Percentiles rank a stretch among this genome's conserved stretches.
These are phyloP conservation scores for Zootermopsis nevadensis DNA, from an alignment of 2,888 invertebrate genomes.

Conservation along the genomic window DNA sequence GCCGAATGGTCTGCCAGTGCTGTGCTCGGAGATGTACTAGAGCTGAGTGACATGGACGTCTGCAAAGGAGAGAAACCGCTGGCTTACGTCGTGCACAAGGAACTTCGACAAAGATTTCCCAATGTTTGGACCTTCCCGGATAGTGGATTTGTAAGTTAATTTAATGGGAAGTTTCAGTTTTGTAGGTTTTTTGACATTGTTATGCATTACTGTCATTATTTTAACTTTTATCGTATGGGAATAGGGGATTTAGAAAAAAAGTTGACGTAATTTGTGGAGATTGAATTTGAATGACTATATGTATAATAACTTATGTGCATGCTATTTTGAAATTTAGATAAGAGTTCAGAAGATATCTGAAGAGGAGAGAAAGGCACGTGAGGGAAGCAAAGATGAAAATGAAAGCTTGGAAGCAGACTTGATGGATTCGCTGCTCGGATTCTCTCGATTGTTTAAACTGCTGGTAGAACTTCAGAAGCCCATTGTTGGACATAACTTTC, in stretches of 20 bases:
- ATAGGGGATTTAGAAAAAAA: too few relatives aligned
- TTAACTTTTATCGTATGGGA: too few relatives aligned
- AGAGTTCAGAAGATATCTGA: conserved; percentile 60
- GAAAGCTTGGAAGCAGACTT: conserved; percentile 65
- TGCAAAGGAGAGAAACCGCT: conserved; percentile 58
- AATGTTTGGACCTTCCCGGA: conserved; percentile 61
- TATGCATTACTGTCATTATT: neutral
- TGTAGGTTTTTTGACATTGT: neutral
- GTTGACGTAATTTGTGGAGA: too few relatives aligned
- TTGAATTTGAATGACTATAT: too few relatives aligned
- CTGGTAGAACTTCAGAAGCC: conserved; percentile 74
- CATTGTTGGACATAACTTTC: conserved; percentile 80
- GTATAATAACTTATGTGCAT: too few relatives aligned
- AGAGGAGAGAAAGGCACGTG: conserved; percentile 56
- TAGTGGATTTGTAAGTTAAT: conserved; percentile 54
- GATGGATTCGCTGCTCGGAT: conserved; percentile 70
- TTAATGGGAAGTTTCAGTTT: too few relatives aligned
- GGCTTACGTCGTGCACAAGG: conserved; percentile 70
- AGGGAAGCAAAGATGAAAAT: neutral
- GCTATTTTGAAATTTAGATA: conserved; percentile 50
- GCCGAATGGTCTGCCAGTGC: conserved; percentile 60
- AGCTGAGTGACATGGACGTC: conserved; percentile 64
- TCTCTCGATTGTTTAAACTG: conserved; percentile 73
- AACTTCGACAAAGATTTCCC: conserved; percentile 68
- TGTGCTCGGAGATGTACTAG: conserved; percentile 57